Evolutionary conservation across 2,888 invertebrate species (phyloP).

Genomic region (Mythimna vitellina): DNA sequence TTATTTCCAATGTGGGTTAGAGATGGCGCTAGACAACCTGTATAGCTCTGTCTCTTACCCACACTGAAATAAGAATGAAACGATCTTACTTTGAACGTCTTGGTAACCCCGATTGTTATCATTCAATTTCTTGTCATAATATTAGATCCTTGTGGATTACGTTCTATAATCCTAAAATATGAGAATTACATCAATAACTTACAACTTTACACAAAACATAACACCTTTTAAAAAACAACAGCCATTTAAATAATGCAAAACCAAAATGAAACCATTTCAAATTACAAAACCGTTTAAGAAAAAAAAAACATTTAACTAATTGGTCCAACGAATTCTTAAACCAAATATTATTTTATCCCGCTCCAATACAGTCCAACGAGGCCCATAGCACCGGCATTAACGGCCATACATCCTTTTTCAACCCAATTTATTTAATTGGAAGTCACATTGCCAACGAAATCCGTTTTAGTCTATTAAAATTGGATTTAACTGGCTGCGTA

Average conservation of each 20-base stretch:
- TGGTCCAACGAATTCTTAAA: slow-evolving; percentile 23
- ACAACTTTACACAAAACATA: too few species aligned
- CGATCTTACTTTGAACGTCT: too few species aligned
- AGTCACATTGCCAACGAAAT: slow-evolving; percentile 51
- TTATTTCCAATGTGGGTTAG: too few species aligned
- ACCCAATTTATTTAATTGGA: slow-evolving; percentile 61
- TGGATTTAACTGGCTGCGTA: slow-evolving; percentile 36
- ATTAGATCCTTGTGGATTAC: too few species aligned
- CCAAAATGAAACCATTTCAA: slow-evolving; percentile 2
- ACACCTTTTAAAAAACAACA: neutral
- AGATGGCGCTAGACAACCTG: too few species aligned
- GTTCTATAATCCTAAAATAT: too few species aligned
- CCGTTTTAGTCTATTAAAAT: slow-evolving; percentile 56
- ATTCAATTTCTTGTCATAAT: too few species aligned
- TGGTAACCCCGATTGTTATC: too few species aligned
- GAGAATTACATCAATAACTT: too few species aligned
- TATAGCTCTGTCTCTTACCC: too few species aligned
- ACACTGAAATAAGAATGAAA: too few species aligned
- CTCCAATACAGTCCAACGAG: slow-evolving; percentile 20
- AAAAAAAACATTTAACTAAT: slow-evolving; percentile 17
- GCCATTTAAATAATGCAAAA: neutral
- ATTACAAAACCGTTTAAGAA: slow-evolving; percentile 2
- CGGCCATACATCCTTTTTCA: slow-evolving; percentile 51
- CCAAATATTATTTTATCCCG: slow-evolving; percentile 43
- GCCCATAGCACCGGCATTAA: slow-evolving; percentile 46